Conservation (phyloP, 2,888 invertebrate species). For the Drosophila kanekoi region DNA sequence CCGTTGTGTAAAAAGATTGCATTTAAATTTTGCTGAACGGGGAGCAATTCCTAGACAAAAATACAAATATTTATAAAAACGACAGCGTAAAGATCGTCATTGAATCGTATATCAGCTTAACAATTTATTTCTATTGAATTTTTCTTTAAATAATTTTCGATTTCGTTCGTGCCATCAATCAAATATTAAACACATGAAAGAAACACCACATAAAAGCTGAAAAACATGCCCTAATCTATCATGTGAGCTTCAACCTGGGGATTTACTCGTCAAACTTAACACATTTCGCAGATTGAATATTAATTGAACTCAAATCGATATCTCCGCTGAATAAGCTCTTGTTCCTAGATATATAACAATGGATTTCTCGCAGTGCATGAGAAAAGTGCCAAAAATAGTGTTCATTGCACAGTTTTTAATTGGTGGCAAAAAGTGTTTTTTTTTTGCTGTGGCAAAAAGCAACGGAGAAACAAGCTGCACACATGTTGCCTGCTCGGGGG, state of each 20-base stretch:
- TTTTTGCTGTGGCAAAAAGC: constrained; percentile 23
- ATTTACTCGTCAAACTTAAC: no score
- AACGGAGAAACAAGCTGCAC: constrained; percentile 13
- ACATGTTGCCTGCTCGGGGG: constrained; percentile 19
- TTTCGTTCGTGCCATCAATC: constrained; percentile 7
- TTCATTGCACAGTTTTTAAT: constrained; percentile 44
- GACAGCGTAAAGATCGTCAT: background rate
- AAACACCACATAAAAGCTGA: background rate
- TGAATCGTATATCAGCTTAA: background rate
- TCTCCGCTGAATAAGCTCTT: background rate
- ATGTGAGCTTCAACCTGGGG: background rate
- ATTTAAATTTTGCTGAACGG: background rate
- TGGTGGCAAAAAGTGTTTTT: constrained; percentile 49
- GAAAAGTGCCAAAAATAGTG: constrained; percentile 14
- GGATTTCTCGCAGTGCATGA: background rate
- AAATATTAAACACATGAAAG: background rate
- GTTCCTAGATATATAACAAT: background rate
- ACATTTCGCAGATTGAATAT: no score
- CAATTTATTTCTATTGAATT: background rate
- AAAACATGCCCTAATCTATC: background rate
- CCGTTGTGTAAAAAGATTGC: constrained; percentile 12
- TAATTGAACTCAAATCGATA: background rate
- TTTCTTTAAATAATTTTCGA: background rate
- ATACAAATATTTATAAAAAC: background rate
- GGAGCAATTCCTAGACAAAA: background rate